A percentile compares a stretch with the other conserved stretches of the same genome.
Evolutionary conservation across 2,888 invertebrate species (phyloP).

Genomic region (Zygogramma bicolorata): DNA sequence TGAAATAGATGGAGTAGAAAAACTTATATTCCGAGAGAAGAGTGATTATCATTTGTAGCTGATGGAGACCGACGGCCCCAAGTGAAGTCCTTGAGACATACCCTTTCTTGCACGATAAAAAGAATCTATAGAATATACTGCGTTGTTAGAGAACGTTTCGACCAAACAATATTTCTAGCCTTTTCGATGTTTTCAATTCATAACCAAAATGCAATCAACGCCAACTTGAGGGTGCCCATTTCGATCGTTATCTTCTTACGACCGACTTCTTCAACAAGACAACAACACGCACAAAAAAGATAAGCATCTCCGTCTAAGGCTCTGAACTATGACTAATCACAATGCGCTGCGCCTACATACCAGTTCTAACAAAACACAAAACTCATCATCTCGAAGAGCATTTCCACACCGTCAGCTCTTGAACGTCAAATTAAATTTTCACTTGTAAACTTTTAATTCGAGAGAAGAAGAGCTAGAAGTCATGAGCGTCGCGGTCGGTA

Average conservation of each 20-base stretch:
- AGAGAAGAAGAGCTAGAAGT: not conserved
- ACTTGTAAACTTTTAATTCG: not conserved
- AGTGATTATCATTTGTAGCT: too few relatives aligned
- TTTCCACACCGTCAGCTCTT: not conserved
- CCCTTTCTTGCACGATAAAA: too few relatives aligned
- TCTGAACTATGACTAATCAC: slow-evolving; percentile 18
- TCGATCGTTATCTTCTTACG: not conserved
- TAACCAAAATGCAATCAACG: not conserved
- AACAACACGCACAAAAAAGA: not conserved
- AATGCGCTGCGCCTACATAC: slow-evolving; percentile 16
- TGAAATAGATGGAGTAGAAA: too few relatives aligned
- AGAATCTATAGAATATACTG: too few relatives aligned
- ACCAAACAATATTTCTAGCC: too few relatives aligned
- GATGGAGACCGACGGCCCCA: too few relatives aligned
- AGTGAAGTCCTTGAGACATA: too few relatives aligned
- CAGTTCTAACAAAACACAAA: not conserved
- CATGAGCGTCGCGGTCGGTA: not conserved
- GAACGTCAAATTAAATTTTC: slow-evolving; percentile 13
- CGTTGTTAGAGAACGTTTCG: too few relatives aligned
- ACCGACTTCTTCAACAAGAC: not conserved
- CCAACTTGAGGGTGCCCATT: not conserved
- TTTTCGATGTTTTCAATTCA: not conserved
- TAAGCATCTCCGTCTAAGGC: not conserved
- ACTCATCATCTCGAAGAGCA: not conserved
- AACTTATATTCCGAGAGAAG: too few relatives aligned